These are phyloP conservation scores for Drosophila mojavensis DNA, from an alignment of 1,140 invertebrate genomes.

Conservation along the genomic window DNA sequence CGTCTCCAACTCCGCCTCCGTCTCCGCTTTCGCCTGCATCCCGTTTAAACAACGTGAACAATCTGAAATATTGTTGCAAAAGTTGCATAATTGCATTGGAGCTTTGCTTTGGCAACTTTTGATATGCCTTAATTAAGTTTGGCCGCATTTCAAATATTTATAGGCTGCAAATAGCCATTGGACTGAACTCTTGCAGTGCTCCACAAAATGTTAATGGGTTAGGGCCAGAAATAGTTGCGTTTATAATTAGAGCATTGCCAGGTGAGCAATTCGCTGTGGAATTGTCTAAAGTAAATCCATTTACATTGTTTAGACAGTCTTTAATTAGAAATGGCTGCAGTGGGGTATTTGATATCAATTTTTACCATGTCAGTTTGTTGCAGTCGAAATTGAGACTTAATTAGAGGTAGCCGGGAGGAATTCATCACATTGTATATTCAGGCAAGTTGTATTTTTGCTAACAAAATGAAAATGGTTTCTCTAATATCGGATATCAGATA, in stretches of 20 bases:
- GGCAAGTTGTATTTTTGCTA: not conserved
- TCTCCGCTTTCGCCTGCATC: not conserved
- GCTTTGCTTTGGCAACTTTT: conserved; percentile 54
- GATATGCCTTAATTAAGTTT: conserved; percentile 61
- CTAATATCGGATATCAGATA: conserved; percentile 6
- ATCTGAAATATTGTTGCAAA: conserved; percentile 45
- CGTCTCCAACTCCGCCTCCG: not conserved
- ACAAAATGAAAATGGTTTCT: not conserved
- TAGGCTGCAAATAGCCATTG: conserved; percentile 45
- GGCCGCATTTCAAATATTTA: conserved; percentile 50
- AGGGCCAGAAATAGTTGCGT: conserved; percentile 46
- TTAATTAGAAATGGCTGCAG: not conserved
- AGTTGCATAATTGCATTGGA: conserved; percentile 54
- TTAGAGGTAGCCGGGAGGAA: not conserved
- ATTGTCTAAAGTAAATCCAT: not conserved
- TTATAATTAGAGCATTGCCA: conserved; percentile 43
- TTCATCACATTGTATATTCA: not conserved
- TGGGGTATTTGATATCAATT: not conserved
- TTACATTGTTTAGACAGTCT: not conserved
- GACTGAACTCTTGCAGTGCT: conserved; percentile 10
- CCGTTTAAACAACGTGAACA: conserved; percentile 18
- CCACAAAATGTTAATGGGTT: conserved; percentile 61
- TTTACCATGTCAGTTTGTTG: not conserved
- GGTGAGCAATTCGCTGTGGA: not conserved
- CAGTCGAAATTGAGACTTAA: not conserved